Evolutionary conservation across 2,888 invertebrate species (phyloP).

Genomic region (Entomobrya multifasciata): DNA sequence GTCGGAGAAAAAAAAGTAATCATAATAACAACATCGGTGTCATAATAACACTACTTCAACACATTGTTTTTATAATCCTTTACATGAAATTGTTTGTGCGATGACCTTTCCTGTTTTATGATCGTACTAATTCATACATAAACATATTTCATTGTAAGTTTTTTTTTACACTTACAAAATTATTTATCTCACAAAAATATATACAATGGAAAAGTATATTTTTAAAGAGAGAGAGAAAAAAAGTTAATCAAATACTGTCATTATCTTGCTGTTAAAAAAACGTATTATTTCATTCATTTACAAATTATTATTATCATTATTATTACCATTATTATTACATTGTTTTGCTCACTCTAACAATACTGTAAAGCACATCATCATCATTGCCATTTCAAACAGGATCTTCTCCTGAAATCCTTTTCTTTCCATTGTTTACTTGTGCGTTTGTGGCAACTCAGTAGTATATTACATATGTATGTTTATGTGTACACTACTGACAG

Average conservation of each 20-base stretch:
- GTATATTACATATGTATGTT: neutral
- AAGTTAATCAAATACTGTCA: constrained; percentile 51
- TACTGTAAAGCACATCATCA: neutral
- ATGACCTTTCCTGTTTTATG: constrained; percentile 47
- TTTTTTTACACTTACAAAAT: constrained; percentile 27
- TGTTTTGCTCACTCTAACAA: neutral
- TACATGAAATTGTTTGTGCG: constrained; percentile 1
- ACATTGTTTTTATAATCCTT: constrained; percentile 30
- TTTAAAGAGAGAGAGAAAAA: constrained; percentile 9
- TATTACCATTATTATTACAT: no score
- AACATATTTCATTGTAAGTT: neutral
- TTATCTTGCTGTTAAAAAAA: constrained; percentile 25
- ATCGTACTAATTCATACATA: constrained; percentile 40
- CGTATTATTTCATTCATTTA: constrained; percentile 41
- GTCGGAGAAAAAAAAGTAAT: constrained; percentile 36
- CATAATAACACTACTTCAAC: constrained; percentile 32
- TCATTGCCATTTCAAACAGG: constrained; percentile 24
- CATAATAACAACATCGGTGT: constrained; percentile 48
- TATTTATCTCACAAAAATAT: neutral
- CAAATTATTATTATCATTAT: neutral
- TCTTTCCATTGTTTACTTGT: constrained; percentile 12
- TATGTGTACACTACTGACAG: constrained; percentile 54
- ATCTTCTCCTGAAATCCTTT: neutral
- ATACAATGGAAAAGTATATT: neutral
- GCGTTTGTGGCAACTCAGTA: neutral